A percentile compares a stretch with the other conserved stretches of the same genome.
phyloP scores from a whole-genome alignment of 2,797 vertebrate species.

The Lateolabrax maculatus region DNA sequence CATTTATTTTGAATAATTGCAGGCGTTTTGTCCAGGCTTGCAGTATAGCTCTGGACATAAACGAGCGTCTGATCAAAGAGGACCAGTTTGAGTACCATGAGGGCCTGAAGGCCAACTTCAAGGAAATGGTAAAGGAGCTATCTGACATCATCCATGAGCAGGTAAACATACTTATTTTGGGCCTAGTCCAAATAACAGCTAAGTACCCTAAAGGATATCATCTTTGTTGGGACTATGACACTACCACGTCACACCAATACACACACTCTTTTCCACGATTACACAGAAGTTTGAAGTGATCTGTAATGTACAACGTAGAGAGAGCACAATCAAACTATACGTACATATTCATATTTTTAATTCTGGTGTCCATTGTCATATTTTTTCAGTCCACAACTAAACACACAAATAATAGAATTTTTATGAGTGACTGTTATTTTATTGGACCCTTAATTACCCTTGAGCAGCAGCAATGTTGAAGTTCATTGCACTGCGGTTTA shows the following conservation, averaged over 20 bases:
- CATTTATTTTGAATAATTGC: not conserved
- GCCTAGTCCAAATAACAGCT: not conserved
- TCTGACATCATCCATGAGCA: constrained; percentile 98
- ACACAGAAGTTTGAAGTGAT: no score
- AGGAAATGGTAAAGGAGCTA: constrained; percentile 97
- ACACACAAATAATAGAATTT: not conserved
- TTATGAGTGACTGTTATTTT: not conserved
- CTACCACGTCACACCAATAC: not conserved
- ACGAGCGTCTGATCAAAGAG: constrained; percentile 96
- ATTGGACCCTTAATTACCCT: not conserved
- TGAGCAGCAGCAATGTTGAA: not conserved
- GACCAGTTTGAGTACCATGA: constrained; percentile 98
- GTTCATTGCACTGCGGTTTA: not conserved
- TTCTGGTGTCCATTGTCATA: not conserved
- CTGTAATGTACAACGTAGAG: not conserved
- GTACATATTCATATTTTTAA: not conserved
- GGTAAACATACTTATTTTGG: constrained; percentile 73
- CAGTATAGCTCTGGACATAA: constrained; percentile 94
- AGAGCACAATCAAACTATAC: not conserved
- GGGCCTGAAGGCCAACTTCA: constrained; percentile 96
- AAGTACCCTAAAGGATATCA: not conserved
- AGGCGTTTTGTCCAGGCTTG: constrained; percentile 96
- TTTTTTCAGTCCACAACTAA: not conserved
- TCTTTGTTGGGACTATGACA: not conserved
- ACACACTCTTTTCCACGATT: not conserved